Base-by-base conservation (phyloP, 2,888 invertebrate species). In the Melikaiella ostensackeni region DNA sequence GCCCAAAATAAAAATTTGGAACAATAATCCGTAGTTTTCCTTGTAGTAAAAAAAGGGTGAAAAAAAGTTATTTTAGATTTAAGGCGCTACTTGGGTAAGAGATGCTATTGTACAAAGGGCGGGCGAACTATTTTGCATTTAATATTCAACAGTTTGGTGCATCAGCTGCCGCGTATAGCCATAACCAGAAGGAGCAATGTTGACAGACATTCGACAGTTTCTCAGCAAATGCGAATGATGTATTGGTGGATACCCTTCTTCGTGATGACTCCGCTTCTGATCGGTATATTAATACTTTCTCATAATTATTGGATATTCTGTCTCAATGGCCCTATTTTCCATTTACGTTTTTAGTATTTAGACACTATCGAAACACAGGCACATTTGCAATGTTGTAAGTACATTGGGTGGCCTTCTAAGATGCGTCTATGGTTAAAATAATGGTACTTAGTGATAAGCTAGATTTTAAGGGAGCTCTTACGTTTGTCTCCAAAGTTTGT, bases 81-180 rank as follows among this genome's bases (percentile, higher is more conserved):
- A 85, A 85, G 83, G 83, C 87, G 86, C 83, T 82, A 83, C 81
- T 81, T 84, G 84, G 80, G 80, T 84, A 82, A 83, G 79, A 66
- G 42, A 85, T 84, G 82, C 77, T 80, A 84, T 80, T 80, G 81
- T 86, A 84, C 50, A 74, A 42, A 84, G 86, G 88, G 87, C 86
- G 89, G 85, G 89, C 89, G 88, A 88, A 88, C 86, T 88, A 89
- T 88, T 89, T 89, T 90, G 89, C 88, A 88, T 90, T 90, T 90
- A 87, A 90, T 90, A 90, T 90, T 88, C 89, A 90, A 90, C 90
- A 90, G 89, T 89, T 89, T 87, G 90, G 88, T 87, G 88, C 88
- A 87, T 89, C 88, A 85, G 87, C 89, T 87, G 88, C 84, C 84
- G 85, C 86, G 74, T 75, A 76, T 79, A 66, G 3, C 66, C 87